Evolutionary conservation across 2,797 vertebrate species (phyloP).

Genomic region (Gambelia wislizenii): DNA sequence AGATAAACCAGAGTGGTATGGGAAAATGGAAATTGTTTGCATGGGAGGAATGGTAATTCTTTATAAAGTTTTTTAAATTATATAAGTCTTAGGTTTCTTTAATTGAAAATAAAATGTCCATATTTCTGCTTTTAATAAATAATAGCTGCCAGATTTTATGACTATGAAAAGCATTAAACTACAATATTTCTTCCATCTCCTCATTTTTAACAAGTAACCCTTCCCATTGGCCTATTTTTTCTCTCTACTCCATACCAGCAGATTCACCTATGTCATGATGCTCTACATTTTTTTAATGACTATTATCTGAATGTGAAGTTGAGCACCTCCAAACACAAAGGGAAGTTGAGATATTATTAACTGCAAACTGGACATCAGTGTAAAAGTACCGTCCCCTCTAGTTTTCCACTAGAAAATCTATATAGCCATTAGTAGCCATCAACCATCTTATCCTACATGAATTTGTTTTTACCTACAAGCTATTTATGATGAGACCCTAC

Average conservation of each 20-base stretch:
- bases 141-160: slow-evolving; percentile 37
- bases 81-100: slow-evolving; percentile 37
- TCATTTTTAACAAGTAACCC: slow-evolving; percentile 8
- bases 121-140: slow-evolving; percentile 47
- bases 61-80: slow-evolving; percentile 24
- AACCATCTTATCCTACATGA: no score
- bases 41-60: slow-evolving; percentile 14
- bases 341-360: not conserved
- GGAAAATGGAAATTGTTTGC: slow-evolving; percentile 1
- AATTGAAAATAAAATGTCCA: slow-evolving; percentile 35
- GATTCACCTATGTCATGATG: not conserved
- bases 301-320: not conserved
- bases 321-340: not conserved
- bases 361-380: no score
- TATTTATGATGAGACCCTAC: no score
- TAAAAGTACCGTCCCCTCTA: no score
- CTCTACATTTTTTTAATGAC: not conserved
- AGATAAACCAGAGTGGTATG: slow-evolving; percentile 32
- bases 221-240: not conserved
- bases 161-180: slow-evolving; percentile 44
- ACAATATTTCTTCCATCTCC: slow-evolving; percentile 7
- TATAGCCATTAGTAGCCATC: no score
- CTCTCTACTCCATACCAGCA: not conserved
- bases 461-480: no score
- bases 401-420: no score